Percentiles rank a stretch among this genome's conserved stretches.
These are phyloP conservation scores for Sphaeridia pumilis DNA, from an alignment of 2,888 invertebrate genomes.

Conservation along the genomic window DNA sequence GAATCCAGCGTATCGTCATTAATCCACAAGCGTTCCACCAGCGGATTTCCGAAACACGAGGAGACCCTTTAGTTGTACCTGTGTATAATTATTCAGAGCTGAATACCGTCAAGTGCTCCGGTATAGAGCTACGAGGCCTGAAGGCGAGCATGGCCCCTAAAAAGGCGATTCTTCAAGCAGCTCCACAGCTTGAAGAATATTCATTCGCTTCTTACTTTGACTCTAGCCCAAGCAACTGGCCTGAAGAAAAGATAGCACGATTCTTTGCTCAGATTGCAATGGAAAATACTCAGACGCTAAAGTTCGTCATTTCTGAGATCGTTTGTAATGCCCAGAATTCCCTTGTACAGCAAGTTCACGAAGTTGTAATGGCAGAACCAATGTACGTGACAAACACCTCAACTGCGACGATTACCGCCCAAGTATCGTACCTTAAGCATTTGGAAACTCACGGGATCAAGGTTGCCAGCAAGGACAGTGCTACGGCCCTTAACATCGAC, in stretches of 20 bases:
- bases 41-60: constrained; percentile 38
- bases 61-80: constrained; percentile 27
- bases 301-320: neutral
- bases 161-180: constrained; percentile 49
- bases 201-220: constrained; percentile 12
- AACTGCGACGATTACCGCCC: too few species aligned
- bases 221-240: constrained; percentile 42
- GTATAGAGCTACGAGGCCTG: constrained; percentile 63
- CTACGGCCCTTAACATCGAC: too few species aligned
- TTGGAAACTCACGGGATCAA: too few species aligned
- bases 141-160: constrained; percentile 63
- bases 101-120: constrained; percentile 51
- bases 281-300: neutral
- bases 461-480: too few species aligned
- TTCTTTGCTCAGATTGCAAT: neutral
- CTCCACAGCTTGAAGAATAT: constrained; percentile 5
- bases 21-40: constrained; percentile 43
- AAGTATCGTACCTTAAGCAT: too few species aligned
- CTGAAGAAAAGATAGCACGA: neutral
- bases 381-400: too few species aligned
- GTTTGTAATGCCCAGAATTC: too few species aligned
- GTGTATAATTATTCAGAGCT: constrained; percentile 45
- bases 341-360: too few species aligned
- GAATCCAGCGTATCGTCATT: constrained; percentile 57
- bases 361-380: too few species aligned